Evolutionary conservation across 2,113 vertebrate species (phyloP).

Genomic region (Apteryx mantelli): DNA sequence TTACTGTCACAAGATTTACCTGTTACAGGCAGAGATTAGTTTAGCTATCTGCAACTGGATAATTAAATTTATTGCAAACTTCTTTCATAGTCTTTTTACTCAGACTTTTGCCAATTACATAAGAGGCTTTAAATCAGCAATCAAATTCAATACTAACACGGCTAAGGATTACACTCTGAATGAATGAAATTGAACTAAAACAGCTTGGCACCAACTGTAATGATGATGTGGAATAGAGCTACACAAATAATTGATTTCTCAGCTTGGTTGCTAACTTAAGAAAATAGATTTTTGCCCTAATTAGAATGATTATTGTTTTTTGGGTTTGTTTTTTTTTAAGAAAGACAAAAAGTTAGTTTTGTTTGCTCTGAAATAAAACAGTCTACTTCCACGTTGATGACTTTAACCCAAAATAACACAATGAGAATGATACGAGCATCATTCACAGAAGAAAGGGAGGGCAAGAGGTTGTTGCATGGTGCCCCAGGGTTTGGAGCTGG

Average conservation of each 20-base stretch:
- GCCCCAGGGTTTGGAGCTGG: neutral
- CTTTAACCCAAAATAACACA: neutral
- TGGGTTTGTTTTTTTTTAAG: neutral
- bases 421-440: neutral
- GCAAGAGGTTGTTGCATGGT: neutral
- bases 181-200: neutral
- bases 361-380: neutral
- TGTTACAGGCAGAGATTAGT: neutral
- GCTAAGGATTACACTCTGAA: neutral
- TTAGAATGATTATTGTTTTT: neutral
- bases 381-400: neutral
- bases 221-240: neutral
- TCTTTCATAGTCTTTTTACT: neutral
- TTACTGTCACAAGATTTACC: neutral
- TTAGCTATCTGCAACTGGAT: neutral
- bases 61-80: neutral
- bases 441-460: neutral
- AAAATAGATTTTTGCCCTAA: fast-evolving
- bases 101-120: neutral
- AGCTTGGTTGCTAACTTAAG: neutral
- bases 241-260: neutral
- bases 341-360: neutral
- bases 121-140: neutral
- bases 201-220: neutral
- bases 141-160: neutral